These are phyloP conservation scores for Anthoptus insignis DNA, from an alignment of 2,888 invertebrate genomes.

Conservation along the genomic window DNA sequence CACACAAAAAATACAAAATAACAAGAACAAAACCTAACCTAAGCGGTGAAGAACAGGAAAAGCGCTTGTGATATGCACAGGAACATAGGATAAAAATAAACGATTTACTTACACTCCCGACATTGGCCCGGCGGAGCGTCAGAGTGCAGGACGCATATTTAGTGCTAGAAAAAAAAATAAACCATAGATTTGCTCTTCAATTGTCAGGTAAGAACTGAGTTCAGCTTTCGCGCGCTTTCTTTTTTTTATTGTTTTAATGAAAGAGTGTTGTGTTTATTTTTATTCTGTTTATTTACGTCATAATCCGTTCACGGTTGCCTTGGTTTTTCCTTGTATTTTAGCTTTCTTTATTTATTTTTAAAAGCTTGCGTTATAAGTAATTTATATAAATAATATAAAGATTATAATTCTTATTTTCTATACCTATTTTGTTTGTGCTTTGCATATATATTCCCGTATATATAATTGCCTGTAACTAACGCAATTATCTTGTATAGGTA, in stretches of 20 bases:
- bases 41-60: neutral
- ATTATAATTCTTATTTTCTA: too few relatives aligned
- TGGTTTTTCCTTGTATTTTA: neutral
- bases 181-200: constrained; percentile 6
- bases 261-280: neutral
- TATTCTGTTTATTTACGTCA: neutral
- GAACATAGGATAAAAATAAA: constrained; percentile 19
- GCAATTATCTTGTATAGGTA: too few relatives aligned
- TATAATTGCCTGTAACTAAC: too few relatives aligned
- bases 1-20: too few relatives aligned
- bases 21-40: too few relatives aligned
- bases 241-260: neutral
- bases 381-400: too few relatives aligned
- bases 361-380: neutral
- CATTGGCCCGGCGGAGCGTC: constrained; percentile 9
- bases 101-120: constrained; percentile 18
- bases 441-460: too few relatives aligned
- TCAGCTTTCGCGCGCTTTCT: neutral
- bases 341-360: neutral
- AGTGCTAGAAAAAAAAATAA: neutral
- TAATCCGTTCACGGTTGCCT: neutral
- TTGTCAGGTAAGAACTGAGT: neutral
- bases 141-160: constrained; percentile 18
- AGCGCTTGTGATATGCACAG: constrained; percentile 21
- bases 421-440: too few relatives aligned